Percentiles rank a stretch among this genome's conserved stretches.
Evolutionary conservation across 1,140 invertebrate genomes (phyloP).

Genomic region (Drosophila ironensis): DNA sequence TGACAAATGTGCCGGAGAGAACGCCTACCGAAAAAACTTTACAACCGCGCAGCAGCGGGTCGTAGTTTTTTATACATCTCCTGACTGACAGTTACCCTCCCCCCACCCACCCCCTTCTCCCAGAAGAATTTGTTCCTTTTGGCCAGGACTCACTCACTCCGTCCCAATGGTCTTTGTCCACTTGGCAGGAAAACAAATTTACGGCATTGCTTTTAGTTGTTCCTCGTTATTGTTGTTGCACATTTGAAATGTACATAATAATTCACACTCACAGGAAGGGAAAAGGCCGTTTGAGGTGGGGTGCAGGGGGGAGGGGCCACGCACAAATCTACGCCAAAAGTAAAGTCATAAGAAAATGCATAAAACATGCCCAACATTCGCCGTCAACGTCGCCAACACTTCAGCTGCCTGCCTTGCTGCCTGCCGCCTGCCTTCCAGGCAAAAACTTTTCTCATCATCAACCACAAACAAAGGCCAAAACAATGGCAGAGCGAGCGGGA

Average conservation of each 20-base stretch:
- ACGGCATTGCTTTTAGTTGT: slow-evolving; percentile 75
- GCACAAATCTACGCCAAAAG: slow-evolving; percentile 55
- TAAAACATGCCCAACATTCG: slow-evolving; percentile 71
- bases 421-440: slow-evolving; percentile 61
- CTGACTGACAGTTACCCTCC: slow-evolving; percentile 1
- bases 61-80: slow-evolving; percentile 50
- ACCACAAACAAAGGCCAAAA: slow-evolving; percentile 78
- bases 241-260: slow-evolving; percentile 79
- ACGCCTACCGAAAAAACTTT: slow-evolving; percentile 69
- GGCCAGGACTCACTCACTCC: slow-evolving; percentile 23
- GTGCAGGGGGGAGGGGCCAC: slow-evolving; percentile 22
- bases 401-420: slow-evolving; percentile 68
- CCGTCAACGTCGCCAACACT: slow-evolving; percentile 76
- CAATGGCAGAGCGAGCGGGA: slow-evolving; percentile 43
- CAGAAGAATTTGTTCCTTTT: not conserved
- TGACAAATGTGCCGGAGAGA: slow-evolving; percentile 56
- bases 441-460: slow-evolving; percentile 80
- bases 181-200: slow-evolving; percentile 70
- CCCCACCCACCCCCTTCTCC: not conserved
- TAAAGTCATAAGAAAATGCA: slow-evolving; percentile 80
- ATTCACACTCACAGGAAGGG: slow-evolving; percentile 47
- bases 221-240: slow-evolving; percentile 65
- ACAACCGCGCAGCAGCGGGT: slow-evolving; percentile 53
- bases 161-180: slow-evolving; percentile 33
- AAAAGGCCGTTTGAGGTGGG: not conserved